Evolutionary conservation across 2,113 vertebrate species (phyloP), one percentile per base, ranked within the genome.

Genomic region (Muntiacus muntjak): DNA sequence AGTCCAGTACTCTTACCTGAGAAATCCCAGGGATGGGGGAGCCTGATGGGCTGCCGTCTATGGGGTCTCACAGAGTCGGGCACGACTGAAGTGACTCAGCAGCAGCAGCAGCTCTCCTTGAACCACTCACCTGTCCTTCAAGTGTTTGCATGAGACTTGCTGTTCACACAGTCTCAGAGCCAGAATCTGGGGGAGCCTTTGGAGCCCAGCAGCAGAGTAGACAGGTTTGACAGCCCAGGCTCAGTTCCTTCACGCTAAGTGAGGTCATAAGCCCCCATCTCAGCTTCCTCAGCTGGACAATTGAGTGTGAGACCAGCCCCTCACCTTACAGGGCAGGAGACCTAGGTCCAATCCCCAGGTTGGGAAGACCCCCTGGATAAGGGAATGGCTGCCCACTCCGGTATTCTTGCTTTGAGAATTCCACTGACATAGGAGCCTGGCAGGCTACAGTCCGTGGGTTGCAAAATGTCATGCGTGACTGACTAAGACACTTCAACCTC

Each of bases 401-500:
- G 10, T 12, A 74, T 40, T 40, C n/a, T 40, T 40, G n/a, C n/a
- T 11, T 74, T 36, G 67, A 40, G n/a, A 74, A 74, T 6, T 36
- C 36, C 36, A 74, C 10, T 25, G n/a, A 74, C 19, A 25, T 21
- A 40, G 36, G 67, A 74, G 36, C 67, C 36, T 40, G 36, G n/a
- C n/a, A 74, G 67, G 67, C n/a, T 71, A 23, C n/a, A 0, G n/a
- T 71, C 10, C 67, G 23, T 23, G 67, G 67, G 67, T 25, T 11
- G 1, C 10, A 40, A 25, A 12, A 21, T 6, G 67, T 74, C 0
- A 0, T 10, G 21, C 67, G 25, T 40, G 67, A 74, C 10, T 13
- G 67, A 6, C 67, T 40, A 40, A 74, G 67, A 74, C 2, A 74
- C 36, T 74, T 40, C 67, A 13, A 19, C n/a, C 11, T 40, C 21